phyloP scores from a whole-genome alignment of 2,888 invertebrate genomes.

The Meloe dianella region DNA sequence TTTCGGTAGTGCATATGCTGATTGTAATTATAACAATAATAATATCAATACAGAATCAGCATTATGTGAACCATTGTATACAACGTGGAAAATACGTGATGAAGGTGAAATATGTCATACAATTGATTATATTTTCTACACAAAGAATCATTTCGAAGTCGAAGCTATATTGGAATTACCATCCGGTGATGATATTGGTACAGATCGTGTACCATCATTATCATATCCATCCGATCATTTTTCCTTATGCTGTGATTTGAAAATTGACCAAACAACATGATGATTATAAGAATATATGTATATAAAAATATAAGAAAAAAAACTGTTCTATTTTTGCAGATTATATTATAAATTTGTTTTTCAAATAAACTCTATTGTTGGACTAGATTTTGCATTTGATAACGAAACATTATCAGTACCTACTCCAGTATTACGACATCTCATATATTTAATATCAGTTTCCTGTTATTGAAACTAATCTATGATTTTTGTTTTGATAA shows the following conservation, averaged over 20 bases:
- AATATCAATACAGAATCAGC: slow-evolving; percentile 33
- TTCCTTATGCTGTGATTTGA: slow-evolving; percentile 72
- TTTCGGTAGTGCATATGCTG: slow-evolving; percentile 64
- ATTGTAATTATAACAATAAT: slow-evolving; percentile 43
- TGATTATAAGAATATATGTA: too few relatives aligned
- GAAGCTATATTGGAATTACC: slow-evolving; percentile 67
- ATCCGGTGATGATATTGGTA: slow-evolving; percentile 69
- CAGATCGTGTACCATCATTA: slow-evolving; percentile 70
- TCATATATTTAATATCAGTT: too few relatives aligned
- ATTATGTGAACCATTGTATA: slow-evolving; percentile 69
- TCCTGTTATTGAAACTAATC: too few relatives aligned
- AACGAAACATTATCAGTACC: too few relatives aligned
- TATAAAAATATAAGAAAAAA: not conserved
- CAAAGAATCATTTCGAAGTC: slow-evolving; percentile 64
- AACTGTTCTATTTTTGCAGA: not conserved
- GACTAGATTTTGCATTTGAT: not conserved
- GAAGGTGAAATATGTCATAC: slow-evolving; percentile 75
- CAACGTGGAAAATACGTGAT: slow-evolving; percentile 78
- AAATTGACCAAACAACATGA: slow-evolving; percentile 22
- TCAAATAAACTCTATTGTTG: not conserved
- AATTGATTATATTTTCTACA: slow-evolving; percentile 77
- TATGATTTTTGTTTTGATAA: too few relatives aligned
- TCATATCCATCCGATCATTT: slow-evolving; percentile 80
- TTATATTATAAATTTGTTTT: not conserved
- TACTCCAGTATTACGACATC: too few relatives aligned